Evolutionary conservation across 2,113 vertebrate species (phyloP), one percentile per base, ranked within the genome.

Genomic region (Mohoua ochrocephala): DNA sequence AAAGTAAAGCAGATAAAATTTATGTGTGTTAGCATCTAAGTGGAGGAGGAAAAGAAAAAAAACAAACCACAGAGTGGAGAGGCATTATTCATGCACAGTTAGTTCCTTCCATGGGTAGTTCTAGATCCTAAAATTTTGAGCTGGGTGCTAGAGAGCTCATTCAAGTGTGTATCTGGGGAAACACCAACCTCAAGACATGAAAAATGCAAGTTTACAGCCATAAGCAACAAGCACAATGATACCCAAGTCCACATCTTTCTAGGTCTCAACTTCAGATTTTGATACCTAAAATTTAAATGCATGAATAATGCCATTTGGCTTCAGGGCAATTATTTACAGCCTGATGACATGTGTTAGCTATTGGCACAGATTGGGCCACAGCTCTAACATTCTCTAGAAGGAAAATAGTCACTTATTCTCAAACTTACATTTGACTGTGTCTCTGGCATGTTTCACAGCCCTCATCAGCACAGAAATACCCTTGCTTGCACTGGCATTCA

Each of bases 391-490:
- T 44, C 3, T 24, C 33, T 17, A 71, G 14, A 94, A 69, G 9
- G 49, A 89, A 78, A 53, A 18, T 0, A 28, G 22, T 23, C 1
- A 5, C 27, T 78, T 69, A 9, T 68, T 68, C 30, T 56, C 84
- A 50, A 65, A 89, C 96, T 91, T 91, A 97, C 96, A 0, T 71
- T 89, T 73, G 45, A 59, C 16, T 93, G 53, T 70, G 91, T 19
- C 17, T 94, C 47, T 63, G 68, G 77, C 97, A 97, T 12, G 89
- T 71, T 94, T 97, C 94, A 87, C 96, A 97, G 61, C 15, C 54
- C 14, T 71, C 77, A 0, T 70, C 54, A 30, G 84, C 63, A 61
- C 97, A 97, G 45, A 77, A 96, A 52, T 91, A 95, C 2, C 96
- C 97, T 54, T 13, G 44, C 42, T 81, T 89, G 80, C 97, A 97